These are phyloP conservation scores for Doryteuthis pealeii DNA, from an alignment of 1,140 invertebrate genomes.

Conservation along the genomic window DNA sequence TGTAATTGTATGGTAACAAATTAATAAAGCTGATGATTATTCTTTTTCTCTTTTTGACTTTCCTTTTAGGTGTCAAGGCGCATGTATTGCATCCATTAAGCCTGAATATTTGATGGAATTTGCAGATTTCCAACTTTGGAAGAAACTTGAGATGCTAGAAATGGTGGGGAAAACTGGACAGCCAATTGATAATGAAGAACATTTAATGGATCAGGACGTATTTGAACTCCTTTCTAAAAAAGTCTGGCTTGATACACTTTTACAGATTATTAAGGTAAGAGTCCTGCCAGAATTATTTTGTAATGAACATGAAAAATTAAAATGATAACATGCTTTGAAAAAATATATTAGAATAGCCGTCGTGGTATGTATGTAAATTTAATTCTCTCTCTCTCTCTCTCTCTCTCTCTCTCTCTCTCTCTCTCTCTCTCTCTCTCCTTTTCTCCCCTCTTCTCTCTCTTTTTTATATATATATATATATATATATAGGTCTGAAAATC, in stretches of 20 bases:
- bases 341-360: too few species aligned
- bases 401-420: too few species aligned
- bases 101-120: slow-evolving; percentile 59
- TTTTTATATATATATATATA: too few species aligned
- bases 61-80: slow-evolving; percentile 54
- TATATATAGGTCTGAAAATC: too few species aligned
- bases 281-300: not conserved
- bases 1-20: too few species aligned
- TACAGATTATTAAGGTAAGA: slow-evolving; percentile 58
- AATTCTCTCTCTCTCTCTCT: too few species aligned
- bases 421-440: too few species aligned
- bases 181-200: slow-evolving; percentile 27
- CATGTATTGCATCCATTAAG: slow-evolving; percentile 53
- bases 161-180: slow-evolving; percentile 30
- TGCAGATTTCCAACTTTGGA: slow-evolving; percentile 55
- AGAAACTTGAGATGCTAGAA: slow-evolving; percentile 36
- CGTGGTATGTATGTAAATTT: too few species aligned
- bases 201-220: slow-evolving; percentile 50
- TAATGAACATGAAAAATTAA: too few species aligned
- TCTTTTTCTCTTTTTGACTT: not conserved
- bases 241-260: slow-evolving; percentile 57
- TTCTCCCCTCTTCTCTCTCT: too few species aligned
- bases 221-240: slow-evolving; percentile 59
- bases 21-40: too few species aligned
- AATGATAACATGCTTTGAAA: too few species aligned